Base-by-base conservation (phyloP, 2,797 vertebrate genomes). In the Picus viridis region DNA sequence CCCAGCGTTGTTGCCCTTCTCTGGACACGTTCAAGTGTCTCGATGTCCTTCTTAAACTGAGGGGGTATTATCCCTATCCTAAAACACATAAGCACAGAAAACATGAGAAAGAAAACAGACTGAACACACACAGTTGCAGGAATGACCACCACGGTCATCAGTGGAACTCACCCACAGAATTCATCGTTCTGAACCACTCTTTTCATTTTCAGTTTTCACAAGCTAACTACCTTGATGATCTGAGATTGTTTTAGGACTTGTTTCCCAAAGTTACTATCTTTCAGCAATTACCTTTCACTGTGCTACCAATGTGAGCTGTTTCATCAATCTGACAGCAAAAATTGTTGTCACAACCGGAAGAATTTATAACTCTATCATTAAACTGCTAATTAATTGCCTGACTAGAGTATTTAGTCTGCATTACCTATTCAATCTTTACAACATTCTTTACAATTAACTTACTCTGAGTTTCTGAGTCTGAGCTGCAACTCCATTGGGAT, bases 401-500 rank as follows among this genome's bases (percentile, higher is more conserved):
- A 11, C 27, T 36, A 69, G 29, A 49, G 22, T 29, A 88, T 84
- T 77, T 36, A 57, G 3, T 57, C 14, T 47, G 32, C n/a, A 53
- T 14, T 71, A 88, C 11, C 27, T 29, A 59, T 7, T 6, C 14
- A 61, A 24, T 76, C 24, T 83, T 83, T 57, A 78, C 30, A 64
- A 36, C 2, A 27, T 88, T 45, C 34, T 84, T 45, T 81, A 78
- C 36, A 67, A 75, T 88, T 67, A 92, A 97, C 97, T 71, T 97
- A 99, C 99, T 97, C 98, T 98, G 73, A 99, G 98, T 92, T 98
- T 98, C 82, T 99, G 99, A 29, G 99, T 99, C 97, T 99, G 99
- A 86, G 99, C 99, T 10, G 99, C 99, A 83, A 99, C 98, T 86
- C 99, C 99, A 18, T 98, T 98, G 0, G 99, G 99, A 88, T 99